phyloP scores from a whole-genome alignment of 2,113 vertebrate genomes.

The Engystomops pustulosus region DNA sequence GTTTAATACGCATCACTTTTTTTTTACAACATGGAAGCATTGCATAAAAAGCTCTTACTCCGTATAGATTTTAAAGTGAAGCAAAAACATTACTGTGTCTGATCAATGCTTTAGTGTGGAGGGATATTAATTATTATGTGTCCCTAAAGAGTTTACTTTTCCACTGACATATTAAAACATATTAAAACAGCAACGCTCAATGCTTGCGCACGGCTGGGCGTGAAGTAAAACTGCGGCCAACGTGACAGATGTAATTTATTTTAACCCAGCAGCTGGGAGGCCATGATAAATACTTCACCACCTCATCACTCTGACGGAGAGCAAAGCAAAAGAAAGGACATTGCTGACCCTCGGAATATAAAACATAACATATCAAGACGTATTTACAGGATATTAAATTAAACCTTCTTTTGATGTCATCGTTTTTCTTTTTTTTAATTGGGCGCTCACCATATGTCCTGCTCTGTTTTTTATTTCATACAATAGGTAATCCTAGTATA shows the following conservation, averaged over 20 bases:
- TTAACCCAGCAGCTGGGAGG: constrained; percentile 49
- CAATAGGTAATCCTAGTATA: not conserved
- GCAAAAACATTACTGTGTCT: constrained; percentile 51
- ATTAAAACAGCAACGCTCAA: constrained; percentile 48
- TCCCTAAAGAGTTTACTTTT: constrained; percentile 58
- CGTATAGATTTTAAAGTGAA: constrained; percentile 49
- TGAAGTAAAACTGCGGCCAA: constrained; percentile 58
- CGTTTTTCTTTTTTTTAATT: constrained; percentile 26
- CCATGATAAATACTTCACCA: constrained; percentile 56
- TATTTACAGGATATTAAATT: constrained; percentile 24
- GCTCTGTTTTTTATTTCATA: constrained; percentile 23
- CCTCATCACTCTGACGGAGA: constrained; percentile 51
- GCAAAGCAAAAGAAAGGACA: constrained; percentile 33
- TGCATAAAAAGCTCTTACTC: constrained; percentile 47
- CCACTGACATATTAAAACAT: constrained; percentile 57
- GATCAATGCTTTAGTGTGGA: constrained; percentile 53
- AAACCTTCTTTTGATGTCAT: constrained; percentile 1
- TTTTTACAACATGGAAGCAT: constrained; percentile 33
- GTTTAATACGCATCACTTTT: constrained; percentile 48
- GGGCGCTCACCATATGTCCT: not conserved
- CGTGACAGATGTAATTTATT: constrained; percentile 55
- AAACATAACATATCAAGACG: constrained; percentile 17
- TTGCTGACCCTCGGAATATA: constrained; percentile 30
- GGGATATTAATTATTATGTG: constrained; percentile 56
- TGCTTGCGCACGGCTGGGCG: constrained; percentile 56